Percentiles rank a stretch among this genome's conserved stretches.
phyloP scores from a whole-genome alignment of 2,888 invertebrate species.

The Zaprionus bogoriensis region DNA sequence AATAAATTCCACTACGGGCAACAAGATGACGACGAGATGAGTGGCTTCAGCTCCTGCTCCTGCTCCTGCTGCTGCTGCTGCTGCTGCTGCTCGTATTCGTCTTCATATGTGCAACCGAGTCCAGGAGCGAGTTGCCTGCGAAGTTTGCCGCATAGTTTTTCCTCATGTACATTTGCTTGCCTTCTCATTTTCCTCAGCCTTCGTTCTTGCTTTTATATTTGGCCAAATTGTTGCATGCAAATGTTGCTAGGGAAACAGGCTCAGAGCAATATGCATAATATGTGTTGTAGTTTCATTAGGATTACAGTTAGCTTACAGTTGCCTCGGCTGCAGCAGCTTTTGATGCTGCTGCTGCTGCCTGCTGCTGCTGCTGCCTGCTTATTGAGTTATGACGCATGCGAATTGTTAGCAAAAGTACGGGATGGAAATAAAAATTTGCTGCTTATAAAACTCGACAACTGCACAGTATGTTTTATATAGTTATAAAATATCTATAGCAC shows the following conservation, averaged over 20 bases:
- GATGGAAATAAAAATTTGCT: conserved; percentile 67
- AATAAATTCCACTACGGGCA: conserved; percentile 73
- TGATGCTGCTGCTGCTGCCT: conserved; percentile 23
- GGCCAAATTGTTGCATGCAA: conserved; percentile 74
- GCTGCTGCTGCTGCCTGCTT: conserved; percentile 42
- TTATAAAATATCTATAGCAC: conserved; percentile 28
- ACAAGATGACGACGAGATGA: conserved; percentile 64
- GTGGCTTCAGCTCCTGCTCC: conserved; percentile 20
- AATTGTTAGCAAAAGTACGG: conserved; percentile 55
- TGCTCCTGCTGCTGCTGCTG: too few species aligned
- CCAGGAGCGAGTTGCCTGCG: conserved; percentile 27
- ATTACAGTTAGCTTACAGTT: conserved; percentile 69
- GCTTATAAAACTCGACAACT: conserved; percentile 62
- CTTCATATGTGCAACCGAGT: conserved; percentile 44
- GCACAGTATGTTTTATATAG: conserved; percentile 22
- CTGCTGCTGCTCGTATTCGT: conserved; percentile 23
- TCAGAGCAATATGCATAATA: conserved; percentile 49
- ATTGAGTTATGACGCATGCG: conserved; percentile 78
- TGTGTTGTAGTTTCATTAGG: conserved; percentile 78
- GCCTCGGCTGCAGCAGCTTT: conserved; percentile 11
- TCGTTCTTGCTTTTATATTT: conserved; percentile 28
- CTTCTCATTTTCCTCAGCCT: not conserved
- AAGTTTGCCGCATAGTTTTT: conserved; percentile 28
- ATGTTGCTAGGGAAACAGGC: conserved; percentile 51
- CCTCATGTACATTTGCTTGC: not conserved